Conservation (phyloP, 1,140 invertebrate genomes). For the Carposina sasakii region DNA sequence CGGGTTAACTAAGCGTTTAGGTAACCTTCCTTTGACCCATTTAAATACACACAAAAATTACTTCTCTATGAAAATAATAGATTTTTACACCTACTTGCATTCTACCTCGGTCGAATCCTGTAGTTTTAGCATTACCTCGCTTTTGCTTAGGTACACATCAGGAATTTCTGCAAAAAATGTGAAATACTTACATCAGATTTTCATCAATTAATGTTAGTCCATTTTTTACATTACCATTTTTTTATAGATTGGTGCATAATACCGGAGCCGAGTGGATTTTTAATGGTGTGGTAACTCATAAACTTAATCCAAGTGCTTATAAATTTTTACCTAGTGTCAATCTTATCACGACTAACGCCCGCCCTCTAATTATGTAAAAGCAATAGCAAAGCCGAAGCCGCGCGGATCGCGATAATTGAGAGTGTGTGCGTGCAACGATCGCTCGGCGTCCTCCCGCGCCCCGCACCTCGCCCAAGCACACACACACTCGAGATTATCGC, state of each 20-base stretch:
- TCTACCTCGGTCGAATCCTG: constrained; percentile 33
- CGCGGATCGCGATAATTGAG: neutral
- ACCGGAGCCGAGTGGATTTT: neutral
- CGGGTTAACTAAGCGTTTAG: too few relatives aligned
- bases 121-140: constrained; percentile 33
- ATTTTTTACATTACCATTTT: neutral
- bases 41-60: constrained; percentile 5
- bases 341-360: too few relatives aligned
- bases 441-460: too few relatives aligned
- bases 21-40: neutral
- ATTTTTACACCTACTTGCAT: constrained; percentile 34
- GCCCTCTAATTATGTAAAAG: neutral
- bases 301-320: neutral
- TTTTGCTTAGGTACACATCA: constrained; percentile 24
- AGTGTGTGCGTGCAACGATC: neutral
- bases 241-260: neutral
- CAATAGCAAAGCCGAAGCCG: neutral
- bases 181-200: too few relatives aligned
- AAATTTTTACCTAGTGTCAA: too few relatives aligned
- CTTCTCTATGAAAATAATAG: constrained; percentile 3
- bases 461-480: too few relatives aligned
- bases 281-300: neutral
- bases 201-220: neutral
- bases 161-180: constrained; percentile 41
- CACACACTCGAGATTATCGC: too few relatives aligned